phyloP scores from a whole-genome alignment of 1,140 invertebrate species.

The Pseudomyrmex concolor region DNA sequence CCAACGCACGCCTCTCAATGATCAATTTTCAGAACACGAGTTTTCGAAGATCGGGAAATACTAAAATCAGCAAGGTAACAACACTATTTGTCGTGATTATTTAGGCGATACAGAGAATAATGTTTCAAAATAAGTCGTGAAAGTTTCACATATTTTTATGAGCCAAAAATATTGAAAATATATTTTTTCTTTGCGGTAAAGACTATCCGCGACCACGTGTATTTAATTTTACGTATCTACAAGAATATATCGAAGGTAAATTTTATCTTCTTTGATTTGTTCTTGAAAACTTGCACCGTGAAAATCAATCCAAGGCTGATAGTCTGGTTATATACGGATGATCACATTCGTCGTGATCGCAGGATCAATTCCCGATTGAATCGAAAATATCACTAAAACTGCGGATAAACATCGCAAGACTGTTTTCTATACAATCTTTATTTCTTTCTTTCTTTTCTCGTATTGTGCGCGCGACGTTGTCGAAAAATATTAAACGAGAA shows the following conservation, averaged over 20 bases:
- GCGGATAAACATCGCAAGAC: not conserved
- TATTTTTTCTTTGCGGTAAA: no score
- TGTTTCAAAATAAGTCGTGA: not conserved
- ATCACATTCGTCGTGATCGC: slow-evolving; percentile 37
- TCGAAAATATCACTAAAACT: slow-evolving; percentile 2
- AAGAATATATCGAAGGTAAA: no score
- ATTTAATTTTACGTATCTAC: no score
- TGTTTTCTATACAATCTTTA: no score
- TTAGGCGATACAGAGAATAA: not conserved
- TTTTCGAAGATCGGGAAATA: not conserved
- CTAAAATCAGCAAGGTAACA: slow-evolving; percentile 18
- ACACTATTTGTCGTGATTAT: no score
- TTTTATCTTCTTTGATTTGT: not conserved
- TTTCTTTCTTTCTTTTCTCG: not conserved
- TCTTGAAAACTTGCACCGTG: slow-evolving; percentile 8
- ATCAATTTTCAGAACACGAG: slow-evolving; percentile 35
- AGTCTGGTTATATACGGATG: not conserved
- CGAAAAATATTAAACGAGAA: not conserved
- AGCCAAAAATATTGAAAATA: not conserved
- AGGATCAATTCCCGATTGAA: not conserved
- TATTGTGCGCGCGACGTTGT: not conserved
- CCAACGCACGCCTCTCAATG: not conserved
- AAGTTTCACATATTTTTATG: not conserved
- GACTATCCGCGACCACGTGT: no score
- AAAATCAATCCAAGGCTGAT: slow-evolving; percentile 7